Evolutionary conservation across 2,888 invertebrate genomes (phyloP).

Genomic region (Torymus aiolomorphi): DNA sequence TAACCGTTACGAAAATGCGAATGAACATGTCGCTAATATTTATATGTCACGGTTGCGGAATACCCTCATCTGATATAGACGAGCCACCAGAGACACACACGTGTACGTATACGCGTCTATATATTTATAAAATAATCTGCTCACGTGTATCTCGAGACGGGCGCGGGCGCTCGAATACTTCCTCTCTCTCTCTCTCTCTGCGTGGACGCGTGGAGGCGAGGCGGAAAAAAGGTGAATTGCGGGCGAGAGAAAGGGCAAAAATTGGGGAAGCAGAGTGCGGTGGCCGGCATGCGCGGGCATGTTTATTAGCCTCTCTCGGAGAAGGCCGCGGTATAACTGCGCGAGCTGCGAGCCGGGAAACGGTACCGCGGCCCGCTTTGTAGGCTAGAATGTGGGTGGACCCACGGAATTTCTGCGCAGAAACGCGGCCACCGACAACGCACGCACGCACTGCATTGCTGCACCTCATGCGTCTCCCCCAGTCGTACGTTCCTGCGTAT

Average conservation of each 20-base stretch:
- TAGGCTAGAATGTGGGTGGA: conserved; percentile 71
- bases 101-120: no score
- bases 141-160: conserved; percentile 16
- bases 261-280: conserved; percentile 47
- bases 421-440: background rate
- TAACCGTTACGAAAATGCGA: no score
- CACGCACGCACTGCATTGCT: background rate
- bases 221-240: no score
- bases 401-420: conserved; percentile 53
- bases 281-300: background rate
- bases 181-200: background rate
- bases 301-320: conserved; percentile 36
- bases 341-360: conserved; percentile 52
- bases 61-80: background rate
- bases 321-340: conserved; percentile 37
- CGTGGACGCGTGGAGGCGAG: no score
- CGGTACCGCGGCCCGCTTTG: conserved; percentile 63
- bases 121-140: conserved; percentile 13
- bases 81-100: background rate
- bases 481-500: no score
- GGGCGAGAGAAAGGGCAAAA: conserved; percentile 51
- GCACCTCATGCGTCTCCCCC: background rate
- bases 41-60: no score
- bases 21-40: no score
- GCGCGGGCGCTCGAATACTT: background rate